Percentiles rank a stretch among this genome's conserved stretches.
These are phyloP conservation scores for Hemibagrus guttatus DNA, from an alignment of 2,797 vertebrate species.

Conservation along the genomic window DNA sequence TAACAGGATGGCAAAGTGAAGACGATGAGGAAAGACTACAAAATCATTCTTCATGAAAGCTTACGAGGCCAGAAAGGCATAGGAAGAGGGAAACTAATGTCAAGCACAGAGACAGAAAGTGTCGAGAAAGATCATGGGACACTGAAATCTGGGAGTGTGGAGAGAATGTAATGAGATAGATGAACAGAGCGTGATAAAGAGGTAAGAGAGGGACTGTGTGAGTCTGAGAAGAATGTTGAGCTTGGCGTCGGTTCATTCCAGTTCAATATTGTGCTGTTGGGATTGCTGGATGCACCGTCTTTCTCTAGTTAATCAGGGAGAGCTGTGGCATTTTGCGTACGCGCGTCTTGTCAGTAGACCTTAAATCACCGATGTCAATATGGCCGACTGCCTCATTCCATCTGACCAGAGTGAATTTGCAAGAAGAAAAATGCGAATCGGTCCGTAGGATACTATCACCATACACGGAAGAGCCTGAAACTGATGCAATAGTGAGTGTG, in stretches of 20 bases:
- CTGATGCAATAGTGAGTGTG: not conserved
- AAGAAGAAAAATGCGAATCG: not conserved
- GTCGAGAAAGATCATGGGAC: not conserved
- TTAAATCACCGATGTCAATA: not conserved
- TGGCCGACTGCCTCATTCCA: not conserved
- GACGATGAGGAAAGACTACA: constrained; percentile 1
- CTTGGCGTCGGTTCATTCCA: not conserved
- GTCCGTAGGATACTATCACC: too few species aligned
- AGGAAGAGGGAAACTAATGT: constrained; percentile 20
- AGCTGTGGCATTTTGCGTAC: not conserved
- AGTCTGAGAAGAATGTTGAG: not conserved
- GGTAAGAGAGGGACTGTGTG: not conserved
- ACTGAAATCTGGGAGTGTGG: constrained; percentile 1
- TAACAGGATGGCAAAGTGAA: not conserved
- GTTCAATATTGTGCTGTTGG: not conserved
- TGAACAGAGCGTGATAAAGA: constrained; percentile 9
- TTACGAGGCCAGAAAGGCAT: not conserved
- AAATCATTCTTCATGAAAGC: constrained; percentile 63
- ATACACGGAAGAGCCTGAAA: not conserved
- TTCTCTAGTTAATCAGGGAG: not conserved
- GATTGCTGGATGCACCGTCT: not conserved
- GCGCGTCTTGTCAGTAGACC: not conserved
- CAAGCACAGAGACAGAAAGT: not conserved
- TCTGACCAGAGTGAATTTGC: not conserved
- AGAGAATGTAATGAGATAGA: not conserved